Evolutionary conservation across 35 echinoderm and acorn worm genomes (phyloP), one percentile per base, ranked within the genome.

Genomic region (Lytechinus variegatus): DNA sequence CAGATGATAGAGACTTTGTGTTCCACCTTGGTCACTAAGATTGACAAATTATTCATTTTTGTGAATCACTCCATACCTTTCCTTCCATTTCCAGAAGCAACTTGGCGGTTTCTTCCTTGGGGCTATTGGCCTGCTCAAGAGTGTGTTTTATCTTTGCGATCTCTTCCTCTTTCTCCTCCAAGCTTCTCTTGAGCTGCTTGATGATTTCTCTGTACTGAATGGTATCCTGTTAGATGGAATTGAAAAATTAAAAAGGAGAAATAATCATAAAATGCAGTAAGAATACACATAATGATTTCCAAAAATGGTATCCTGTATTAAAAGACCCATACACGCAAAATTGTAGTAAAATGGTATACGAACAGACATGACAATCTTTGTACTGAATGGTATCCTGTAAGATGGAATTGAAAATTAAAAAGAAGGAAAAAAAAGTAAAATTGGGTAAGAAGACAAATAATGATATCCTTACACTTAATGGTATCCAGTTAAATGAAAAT

Each of bases 131-230:
- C 21, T 14, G n/a, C 27, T 93, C n/a, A 9, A 93, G 27, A 55
- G 55, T 57, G 7, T 3, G n/a, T 57, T 55, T 54, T 9, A 93
- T 27, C 54, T 57, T 93, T 10, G 52, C n/a, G 13, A 93, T 33
- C n/a, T 93, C 92, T 21, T 93, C 55, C 53, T 93, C 92, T 54
- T 55, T 55, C 53, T 93, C 92, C 0, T 54, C 27, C 27, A 93
- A 56, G 8, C 9, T 93, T 57, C 92, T 54, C 54, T 55, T 93
- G 8, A 56, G 92, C 10, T 93, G 92, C 92, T 57, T 57, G 92
- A 93, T 93, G 92, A 93, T 57, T 93, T 93, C 92, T n/a, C 57
- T 57, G 54, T 55, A 57, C 13, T 93, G 53, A 4, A 93, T 55
- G 27, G 92, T 55, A 57, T 93, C 92, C 92, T 93, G 92, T 6